These are phyloP conservation scores for Halichoerus grypus DNA, from an alignment of 2,113 vertebrate species.

Conservation along the genomic window DNA sequence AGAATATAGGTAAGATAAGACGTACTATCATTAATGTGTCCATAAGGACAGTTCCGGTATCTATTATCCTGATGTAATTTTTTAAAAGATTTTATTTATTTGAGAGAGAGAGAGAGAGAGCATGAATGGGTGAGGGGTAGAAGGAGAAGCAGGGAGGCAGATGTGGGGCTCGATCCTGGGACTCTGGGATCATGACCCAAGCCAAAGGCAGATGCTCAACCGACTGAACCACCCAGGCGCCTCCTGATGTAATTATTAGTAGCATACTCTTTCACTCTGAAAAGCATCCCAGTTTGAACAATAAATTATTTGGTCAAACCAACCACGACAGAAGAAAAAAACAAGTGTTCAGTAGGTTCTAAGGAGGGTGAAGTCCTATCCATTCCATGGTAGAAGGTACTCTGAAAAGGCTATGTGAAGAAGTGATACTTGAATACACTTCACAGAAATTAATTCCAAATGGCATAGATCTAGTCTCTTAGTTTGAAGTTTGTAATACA, in stretches of 20 bases:
- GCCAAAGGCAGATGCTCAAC: too few species aligned
- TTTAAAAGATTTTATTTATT: neutral
- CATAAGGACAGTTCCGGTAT: neutral
- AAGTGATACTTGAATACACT: neutral
- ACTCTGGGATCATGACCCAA: too few species aligned
- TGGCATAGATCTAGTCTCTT: neutral
- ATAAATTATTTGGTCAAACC: neutral
- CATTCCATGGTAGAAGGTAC: neutral
- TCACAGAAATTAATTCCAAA: constrained; percentile 9
- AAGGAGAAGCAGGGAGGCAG: neutral
- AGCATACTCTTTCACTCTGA: neutral
- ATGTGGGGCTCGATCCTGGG: neutral
- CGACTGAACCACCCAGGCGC: too few species aligned
- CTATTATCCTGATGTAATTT: neutral
- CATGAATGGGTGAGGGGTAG: neutral
- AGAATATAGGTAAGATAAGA: neutral
- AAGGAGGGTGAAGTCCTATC: neutral
- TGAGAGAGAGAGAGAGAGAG: neutral
- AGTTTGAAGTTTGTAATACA: neutral
- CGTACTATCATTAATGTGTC: neutral
- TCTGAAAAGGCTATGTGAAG: neutral
- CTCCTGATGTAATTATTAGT: neutral
- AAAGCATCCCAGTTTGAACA: neutral
- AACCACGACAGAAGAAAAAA: constrained; percentile 34
- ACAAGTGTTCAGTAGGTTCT: neutral